These are phyloP conservation scores for Ooceraea biroi DNA, from an alignment of 1,140 invertebrate species.

Conservation along the genomic window DNA sequence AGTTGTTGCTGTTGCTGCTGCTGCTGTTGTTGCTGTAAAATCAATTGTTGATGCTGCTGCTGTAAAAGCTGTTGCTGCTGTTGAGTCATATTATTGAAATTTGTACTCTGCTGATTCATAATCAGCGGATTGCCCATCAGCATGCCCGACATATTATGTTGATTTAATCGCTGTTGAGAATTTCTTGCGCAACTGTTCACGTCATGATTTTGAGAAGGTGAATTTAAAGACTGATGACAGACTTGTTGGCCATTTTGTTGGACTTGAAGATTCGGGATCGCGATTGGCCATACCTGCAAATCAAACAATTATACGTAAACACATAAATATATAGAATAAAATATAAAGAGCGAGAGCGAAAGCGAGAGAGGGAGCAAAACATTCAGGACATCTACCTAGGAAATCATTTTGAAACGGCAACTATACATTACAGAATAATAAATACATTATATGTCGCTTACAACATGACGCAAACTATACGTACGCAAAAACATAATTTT, in stretches of 20 bases:
- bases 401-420: too few relatives aligned
- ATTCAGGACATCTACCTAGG: too few relatives aligned
- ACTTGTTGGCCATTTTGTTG: slow-evolving; percentile 81
- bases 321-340: background rate
- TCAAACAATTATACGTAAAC: slow-evolving; percentile 5
- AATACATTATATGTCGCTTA: background rate
- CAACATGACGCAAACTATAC: background rate
- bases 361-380: too few relatives aligned
- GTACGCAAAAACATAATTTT: background rate
- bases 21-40: slow-evolving; percentile 81
- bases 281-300: slow-evolving; percentile 83
- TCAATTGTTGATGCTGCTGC: slow-evolving; percentile 78
- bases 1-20: slow-evolving; percentile 80
- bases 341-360: background rate
- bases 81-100: slow-evolving; percentile 80
- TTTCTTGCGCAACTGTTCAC: slow-evolving; percentile 77
- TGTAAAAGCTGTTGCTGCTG: slow-evolving; percentile 77
- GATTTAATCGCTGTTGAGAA: slow-evolving; percentile 80
- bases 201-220: slow-evolving; percentile 80
- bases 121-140: slow-evolving; percentile 84
- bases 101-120: slow-evolving; percentile 83
- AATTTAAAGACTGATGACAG: slow-evolving; percentile 80
- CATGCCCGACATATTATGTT: slow-evolving; percentile 83
- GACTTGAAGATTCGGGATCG: slow-evolving; percentile 81
- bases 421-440: background rate